Conservation (phyloP, 2,888 invertebrate genomes). For the Sialis lutaria region DNA sequence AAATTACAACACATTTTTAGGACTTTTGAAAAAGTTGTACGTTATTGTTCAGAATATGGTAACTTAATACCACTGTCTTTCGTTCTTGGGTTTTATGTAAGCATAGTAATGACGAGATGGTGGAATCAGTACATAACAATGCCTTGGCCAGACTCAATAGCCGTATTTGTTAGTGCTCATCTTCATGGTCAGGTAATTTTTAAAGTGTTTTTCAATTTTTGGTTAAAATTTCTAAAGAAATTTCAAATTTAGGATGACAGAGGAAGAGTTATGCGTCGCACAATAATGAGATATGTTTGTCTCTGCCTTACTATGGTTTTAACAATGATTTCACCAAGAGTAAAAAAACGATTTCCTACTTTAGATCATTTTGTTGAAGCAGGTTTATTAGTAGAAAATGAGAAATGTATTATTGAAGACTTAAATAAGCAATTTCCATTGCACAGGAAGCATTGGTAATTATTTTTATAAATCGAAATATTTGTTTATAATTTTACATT, state of each 20-base stretch:
- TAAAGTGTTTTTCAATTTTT: neutral
- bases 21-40: constrained; percentile 62
- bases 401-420: constrained; percentile 58
- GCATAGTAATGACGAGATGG: constrained; percentile 85
- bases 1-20: constrained; percentile 27
- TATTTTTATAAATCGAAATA: constrained; percentile 4
- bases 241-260: constrained; percentile 46
- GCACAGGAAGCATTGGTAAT: constrained; percentile 71
- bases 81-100: constrained; percentile 86
- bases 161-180: constrained; percentile 71
- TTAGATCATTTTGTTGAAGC: constrained; percentile 70
- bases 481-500: constrained; percentile 1
- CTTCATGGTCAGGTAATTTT: constrained; percentile 54
- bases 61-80: constrained; percentile 83
- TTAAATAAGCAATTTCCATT: constrained; percentile 68
- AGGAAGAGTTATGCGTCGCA: constrained; percentile 64
- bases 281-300: constrained; percentile 69
- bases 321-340: constrained; percentile 70
- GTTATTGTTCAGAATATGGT: constrained; percentile 73
- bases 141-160: constrained; percentile 76
- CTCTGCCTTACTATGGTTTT: constrained; percentile 77
- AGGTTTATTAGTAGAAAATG: constrained; percentile 66
- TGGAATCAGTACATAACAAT: constrained; percentile 71
- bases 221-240: too few species aligned
- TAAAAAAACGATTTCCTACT: constrained; percentile 77